These are phyloP conservation scores for Sycophaga agraensis DNA, from an alignment of 1,140 invertebrate genomes.

Conservation along the genomic window DNA sequence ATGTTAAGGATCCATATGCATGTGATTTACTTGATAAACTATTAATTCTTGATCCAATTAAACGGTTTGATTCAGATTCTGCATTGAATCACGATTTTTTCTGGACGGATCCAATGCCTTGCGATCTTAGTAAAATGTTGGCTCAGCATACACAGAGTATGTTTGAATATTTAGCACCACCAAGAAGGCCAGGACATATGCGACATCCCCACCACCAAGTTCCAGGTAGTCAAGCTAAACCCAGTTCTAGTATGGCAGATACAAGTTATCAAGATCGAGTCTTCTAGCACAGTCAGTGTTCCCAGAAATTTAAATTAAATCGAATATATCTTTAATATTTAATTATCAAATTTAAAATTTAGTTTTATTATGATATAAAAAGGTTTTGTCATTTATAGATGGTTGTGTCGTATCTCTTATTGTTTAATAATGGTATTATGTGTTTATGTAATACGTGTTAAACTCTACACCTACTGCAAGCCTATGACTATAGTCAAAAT, in stretches of 20 bases:
- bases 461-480: no score
- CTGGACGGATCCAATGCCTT: slow-evolving; percentile 95
- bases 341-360: no score
- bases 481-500: no score
- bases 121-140: slow-evolving; percentile 89
- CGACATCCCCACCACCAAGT: slow-evolving; percentile 70
- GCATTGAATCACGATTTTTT: slow-evolving; percentile 98
- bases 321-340: no score
- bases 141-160: slow-evolving; percentile 92
- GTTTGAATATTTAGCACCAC: slow-evolving; percentile 91
- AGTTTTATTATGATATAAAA: no score
- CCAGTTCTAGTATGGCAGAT: slow-evolving; percentile 61
- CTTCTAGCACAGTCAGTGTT: slow-evolving; percentile 60
- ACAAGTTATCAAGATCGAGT: slow-evolving; percentile 77
- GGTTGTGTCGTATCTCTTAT: no score
- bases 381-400: no score
- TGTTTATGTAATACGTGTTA: no score
- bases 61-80: slow-evolving; percentile 87
- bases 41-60: slow-evolving; percentile 87
- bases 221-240: slow-evolving; percentile 56
- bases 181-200: slow-evolving; percentile 69
- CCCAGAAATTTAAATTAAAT: no score
- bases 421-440: no score
- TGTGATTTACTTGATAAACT: slow-evolving; percentile 94
- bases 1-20: slow-evolving; percentile 89